A percentile compares a stretch with the other conserved stretches of the same genome.
These are phyloP conservation scores for Pseudorhiza aurosa DNA, from an alignment of 30 jellyfish, hydroid and myxozoan species.

Conservation along the genomic window DNA sequence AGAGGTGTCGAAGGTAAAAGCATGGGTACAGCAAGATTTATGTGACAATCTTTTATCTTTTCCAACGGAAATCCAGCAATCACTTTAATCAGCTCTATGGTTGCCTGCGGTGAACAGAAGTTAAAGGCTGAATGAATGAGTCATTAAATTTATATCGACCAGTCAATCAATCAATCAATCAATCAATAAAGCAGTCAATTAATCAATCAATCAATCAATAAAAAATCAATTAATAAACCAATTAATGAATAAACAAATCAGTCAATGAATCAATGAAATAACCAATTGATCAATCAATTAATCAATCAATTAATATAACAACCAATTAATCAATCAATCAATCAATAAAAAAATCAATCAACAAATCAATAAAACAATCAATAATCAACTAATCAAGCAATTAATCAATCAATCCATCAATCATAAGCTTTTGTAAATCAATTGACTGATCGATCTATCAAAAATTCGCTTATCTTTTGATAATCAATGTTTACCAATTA, in stretches of 20 bases:
- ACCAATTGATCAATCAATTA: neutral
- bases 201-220: neutral
- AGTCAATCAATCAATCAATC: neutral
- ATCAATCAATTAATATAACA: neutral
- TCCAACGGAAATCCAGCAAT: constrained; percentile 64
- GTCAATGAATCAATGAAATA: neutral
- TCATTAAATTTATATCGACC: neutral
- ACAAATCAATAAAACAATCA: neutral
- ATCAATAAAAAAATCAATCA: neutral
- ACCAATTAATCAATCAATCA: neutral
- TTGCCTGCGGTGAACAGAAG: constrained; percentile 63
- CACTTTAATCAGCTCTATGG: constrained; percentile 80
- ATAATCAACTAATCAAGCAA: neutral
- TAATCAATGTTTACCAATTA: too few relatives aligned
- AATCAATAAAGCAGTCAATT: neutral
- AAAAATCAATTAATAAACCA: neutral
- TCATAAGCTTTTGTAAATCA: too few relatives aligned
- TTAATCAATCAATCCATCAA: neutral
- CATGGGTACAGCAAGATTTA: constrained; percentile 87
- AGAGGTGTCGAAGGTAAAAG: constrained; percentile 78
- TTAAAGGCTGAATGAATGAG: neutral
- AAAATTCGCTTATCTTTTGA: neutral
- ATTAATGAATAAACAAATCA: neutral
- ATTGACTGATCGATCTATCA: neutral
- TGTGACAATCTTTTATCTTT: constrained; percentile 67